These are phyloP conservation scores for Yponomeuta sedellus DNA, from an alignment of 2,888 invertebrate species.

Conservation along the genomic window DNA sequence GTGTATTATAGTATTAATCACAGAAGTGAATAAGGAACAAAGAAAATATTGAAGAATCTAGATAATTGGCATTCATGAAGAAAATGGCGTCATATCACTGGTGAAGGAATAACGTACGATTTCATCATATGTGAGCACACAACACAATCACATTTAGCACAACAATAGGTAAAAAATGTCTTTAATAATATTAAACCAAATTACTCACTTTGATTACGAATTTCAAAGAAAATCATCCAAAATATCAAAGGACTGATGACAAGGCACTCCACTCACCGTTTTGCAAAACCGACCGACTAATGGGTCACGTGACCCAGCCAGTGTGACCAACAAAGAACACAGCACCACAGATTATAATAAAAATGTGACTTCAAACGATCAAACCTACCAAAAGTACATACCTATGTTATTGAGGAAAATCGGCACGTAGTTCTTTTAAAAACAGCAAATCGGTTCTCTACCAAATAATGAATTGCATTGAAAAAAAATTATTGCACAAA, in stretches of 20 bases:
- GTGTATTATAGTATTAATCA: neutral
- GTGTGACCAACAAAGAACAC: constrained; percentile 27
- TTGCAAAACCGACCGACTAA: constrained; percentile 66
- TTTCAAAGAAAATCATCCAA: constrained; percentile 76
- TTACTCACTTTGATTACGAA: constrained; percentile 76
- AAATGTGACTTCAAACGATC: neutral
- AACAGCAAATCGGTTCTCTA: too few relatives aligned
- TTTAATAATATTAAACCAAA: constrained; percentile 48
- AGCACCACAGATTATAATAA: constrained; percentile 14
- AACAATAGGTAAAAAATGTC: constrained; percentile 34
- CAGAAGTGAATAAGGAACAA: constrained; percentile 34
- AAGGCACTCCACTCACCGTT: constrained; percentile 77
- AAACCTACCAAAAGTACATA: too few relatives aligned
- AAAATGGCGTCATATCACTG: constrained; percentile 78
- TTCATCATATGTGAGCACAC: constrained; percentile 63
- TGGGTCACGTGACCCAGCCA: constrained; percentile 39
- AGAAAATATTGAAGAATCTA: constrained; percentile 65
- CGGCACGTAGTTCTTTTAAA: too few relatives aligned
- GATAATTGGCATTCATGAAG: constrained; percentile 76
- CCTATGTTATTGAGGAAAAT: too few relatives aligned
- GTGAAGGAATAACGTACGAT: constrained; percentile 75
- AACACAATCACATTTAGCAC: constrained; percentile 40
- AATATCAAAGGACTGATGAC: constrained; percentile 74
- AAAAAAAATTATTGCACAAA: too few relatives aligned
- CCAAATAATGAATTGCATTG: too few relatives aligned